phyloP scores from a whole-genome alignment of 2,888 invertebrate species.

The Mythimna impura region DNA sequence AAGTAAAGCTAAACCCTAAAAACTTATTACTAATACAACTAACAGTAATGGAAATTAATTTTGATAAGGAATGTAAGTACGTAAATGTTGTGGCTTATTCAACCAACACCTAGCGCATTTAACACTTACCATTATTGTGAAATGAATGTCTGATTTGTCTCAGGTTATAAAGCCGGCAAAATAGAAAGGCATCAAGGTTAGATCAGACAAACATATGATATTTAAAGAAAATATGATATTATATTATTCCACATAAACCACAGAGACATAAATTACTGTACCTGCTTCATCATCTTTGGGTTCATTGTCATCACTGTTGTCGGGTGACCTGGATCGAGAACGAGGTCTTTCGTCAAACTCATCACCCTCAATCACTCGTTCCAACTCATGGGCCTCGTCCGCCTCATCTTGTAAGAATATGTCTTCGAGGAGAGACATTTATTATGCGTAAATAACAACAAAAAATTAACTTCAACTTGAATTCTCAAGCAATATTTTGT shows the following conservation, averaged over 20 bases:
- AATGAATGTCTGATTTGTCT: not conserved
- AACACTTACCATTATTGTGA: no score
- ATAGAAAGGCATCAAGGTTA: not conserved
- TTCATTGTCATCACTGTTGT: conserved; percentile 78
- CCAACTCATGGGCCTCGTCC: conserved; percentile 83
- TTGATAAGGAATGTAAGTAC: no score
- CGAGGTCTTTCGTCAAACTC: conserved; percentile 84
- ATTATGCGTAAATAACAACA: not conserved
- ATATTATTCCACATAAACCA: not conserved
- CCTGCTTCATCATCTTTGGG: conserved; percentile 84
- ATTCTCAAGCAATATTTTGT: conserved; percentile 2
- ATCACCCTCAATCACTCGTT: conserved; percentile 88
- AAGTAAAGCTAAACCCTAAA: no score
- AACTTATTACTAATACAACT: no score
- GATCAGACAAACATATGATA: not conserved
- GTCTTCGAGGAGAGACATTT: conserved; percentile 86
- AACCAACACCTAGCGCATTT: no score
- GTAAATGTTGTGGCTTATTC: no score
- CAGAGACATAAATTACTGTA: conserved; percentile 43
- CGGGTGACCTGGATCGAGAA: conserved; percentile 78
- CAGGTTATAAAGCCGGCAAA: not conserved
- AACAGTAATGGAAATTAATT: no score
- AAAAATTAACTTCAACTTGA: not conserved
- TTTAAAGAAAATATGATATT: not conserved
- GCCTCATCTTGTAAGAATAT: conserved; percentile 86